phyloP scores from a whole-genome alignment of 1,140 invertebrate species.

The Calosoma granatense region DNA sequence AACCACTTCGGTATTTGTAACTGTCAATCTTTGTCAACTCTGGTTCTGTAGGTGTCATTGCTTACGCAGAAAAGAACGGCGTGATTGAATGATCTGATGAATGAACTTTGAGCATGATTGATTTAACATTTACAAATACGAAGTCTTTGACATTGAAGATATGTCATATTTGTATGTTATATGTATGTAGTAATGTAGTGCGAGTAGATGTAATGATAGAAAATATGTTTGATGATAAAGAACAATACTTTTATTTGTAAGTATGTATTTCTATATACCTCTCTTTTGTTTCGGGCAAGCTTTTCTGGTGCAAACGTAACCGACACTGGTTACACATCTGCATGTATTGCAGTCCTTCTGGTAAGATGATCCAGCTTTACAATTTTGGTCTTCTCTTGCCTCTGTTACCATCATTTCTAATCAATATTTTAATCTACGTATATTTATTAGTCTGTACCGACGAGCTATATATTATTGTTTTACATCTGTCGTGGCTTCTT shows the following conservation, averaged over 20 bases:
- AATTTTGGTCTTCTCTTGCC: too few species aligned
- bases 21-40: neutral
- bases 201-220: too few species aligned
- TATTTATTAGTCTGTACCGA: too few species aligned
- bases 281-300: neutral
- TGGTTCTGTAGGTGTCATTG: neutral
- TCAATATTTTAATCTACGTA: too few species aligned
- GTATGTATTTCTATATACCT: too few species aligned
- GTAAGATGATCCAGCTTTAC: neutral
- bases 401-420: too few species aligned
- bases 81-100: neutral
- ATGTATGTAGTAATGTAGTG: too few species aligned
- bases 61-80: neutral
- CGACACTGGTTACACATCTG: neutral
- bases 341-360: neutral
- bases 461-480: too few species aligned
- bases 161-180: too few species aligned
- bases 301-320: neutral
- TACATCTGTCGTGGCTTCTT: too few species aligned
- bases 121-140: slow-evolving; percentile 6
- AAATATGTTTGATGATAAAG: too few species aligned
- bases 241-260: too few species aligned
- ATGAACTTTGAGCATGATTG: neutral
- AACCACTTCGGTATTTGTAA: slow-evolving; percentile 3
- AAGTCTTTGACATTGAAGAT: neutral